These are phyloP conservation scores for Archocentrus centrarchus DNA, from an alignment of 2,113 vertebrate genomes.

Conservation along the genomic window DNA sequence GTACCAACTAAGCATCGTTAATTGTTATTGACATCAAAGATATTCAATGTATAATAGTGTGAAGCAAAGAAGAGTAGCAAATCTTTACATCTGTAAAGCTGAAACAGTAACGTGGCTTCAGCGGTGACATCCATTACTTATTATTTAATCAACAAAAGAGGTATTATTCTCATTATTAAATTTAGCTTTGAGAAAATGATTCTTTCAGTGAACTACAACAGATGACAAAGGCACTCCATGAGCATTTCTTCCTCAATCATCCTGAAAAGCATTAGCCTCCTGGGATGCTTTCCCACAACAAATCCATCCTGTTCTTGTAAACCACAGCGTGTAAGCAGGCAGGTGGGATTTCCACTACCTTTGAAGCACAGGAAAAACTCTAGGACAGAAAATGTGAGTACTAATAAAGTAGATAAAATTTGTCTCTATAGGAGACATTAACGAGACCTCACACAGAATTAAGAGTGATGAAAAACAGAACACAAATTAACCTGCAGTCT, in stretches of 20 bases:
- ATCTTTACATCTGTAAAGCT: neutral
- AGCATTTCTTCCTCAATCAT: neutral
- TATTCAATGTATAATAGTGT: neutral
- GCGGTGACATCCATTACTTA: neutral
- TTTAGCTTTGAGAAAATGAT: neutral
- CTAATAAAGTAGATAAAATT: constrained; percentile 45
- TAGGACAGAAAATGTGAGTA: constrained; percentile 34
- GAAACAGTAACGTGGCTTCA: neutral
- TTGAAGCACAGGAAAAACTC: constrained; percentile 57
- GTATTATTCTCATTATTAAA: neutral
- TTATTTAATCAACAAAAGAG: neutral
- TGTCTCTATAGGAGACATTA: constrained; percentile 40
- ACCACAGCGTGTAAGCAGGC: constrained; percentile 33
- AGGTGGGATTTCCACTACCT: constrained; percentile 36
- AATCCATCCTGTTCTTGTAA: constrained; percentile 43
- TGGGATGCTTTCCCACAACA: constrained; percentile 32
- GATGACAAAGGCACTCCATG: neutral
- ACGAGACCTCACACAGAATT: constrained; percentile 65
- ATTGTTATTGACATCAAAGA: neutral
- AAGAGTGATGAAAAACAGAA: constrained; percentile 43
- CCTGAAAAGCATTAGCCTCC: neutral
- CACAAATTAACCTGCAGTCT: constrained; percentile 12
- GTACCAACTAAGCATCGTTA: no score
- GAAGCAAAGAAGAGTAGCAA: neutral
- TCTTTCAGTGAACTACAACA: neutral